phyloP scores from a whole-genome alignment of 2,888 invertebrate species.

The Pocota personata region DNA sequence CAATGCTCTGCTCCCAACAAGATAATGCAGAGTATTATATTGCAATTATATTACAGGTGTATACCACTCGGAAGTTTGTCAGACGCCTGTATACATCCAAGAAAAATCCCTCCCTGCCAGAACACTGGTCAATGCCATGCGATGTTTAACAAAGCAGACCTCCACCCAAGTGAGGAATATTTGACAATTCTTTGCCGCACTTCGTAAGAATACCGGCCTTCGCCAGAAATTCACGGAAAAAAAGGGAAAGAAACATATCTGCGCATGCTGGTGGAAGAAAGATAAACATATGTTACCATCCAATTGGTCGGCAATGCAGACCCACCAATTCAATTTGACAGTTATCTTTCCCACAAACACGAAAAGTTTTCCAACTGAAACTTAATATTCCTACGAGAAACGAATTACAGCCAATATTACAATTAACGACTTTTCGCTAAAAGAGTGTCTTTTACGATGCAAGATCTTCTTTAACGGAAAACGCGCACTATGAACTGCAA shows the following conservation, averaged over 20 bases:
- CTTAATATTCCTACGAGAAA: no score
- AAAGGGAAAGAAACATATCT: neutral
- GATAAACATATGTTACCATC: slow-evolving; percentile 15
- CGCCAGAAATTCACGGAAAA: neutral
- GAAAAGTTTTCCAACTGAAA: neutral
- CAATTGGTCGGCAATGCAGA: slow-evolving; percentile 40
- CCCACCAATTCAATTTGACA: slow-evolving; percentile 56
- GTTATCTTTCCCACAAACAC: slow-evolving; percentile 49
- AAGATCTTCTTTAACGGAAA: neutral
- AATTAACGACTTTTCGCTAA: no score
- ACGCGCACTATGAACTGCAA: neutral
- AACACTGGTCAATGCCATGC: slow-evolving; percentile 13
- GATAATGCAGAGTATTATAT: no score
- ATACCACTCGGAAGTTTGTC: no score
- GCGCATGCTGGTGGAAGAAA: slow-evolving; percentile 7
- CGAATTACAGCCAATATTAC: neutral
- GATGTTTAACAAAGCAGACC: slow-evolving; percentile 21
- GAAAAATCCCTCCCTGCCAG: neutral
- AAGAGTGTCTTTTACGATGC: no score
- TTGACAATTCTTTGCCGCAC: slow-evolving; percentile 50
- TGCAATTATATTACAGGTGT: no score
- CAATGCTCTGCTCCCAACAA: no score
- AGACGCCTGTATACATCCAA: no score
- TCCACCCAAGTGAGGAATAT: neutral
- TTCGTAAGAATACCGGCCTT: slow-evolving; percentile 44